Conservation (phyloP, 2,888 invertebrate genomes). For the Chouioia cunea region DNA sequence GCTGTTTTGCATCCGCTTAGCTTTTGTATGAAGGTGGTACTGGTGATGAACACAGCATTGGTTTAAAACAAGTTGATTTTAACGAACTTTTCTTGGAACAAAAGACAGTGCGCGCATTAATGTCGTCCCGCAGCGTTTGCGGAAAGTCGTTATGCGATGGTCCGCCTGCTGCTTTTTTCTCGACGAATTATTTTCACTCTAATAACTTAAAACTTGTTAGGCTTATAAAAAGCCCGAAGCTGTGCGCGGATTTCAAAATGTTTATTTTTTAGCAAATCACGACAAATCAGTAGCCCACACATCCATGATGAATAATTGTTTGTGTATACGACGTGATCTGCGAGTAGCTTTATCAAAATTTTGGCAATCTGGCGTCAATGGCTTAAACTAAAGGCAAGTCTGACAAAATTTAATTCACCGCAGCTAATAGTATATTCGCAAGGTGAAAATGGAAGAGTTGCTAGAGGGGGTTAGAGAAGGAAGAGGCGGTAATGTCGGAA, state of each 20-base stretch:
- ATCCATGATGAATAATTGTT: neutral
- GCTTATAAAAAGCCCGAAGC: too few relatives aligned
- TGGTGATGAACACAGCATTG: neutral
- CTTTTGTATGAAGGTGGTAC: too few relatives aligned
- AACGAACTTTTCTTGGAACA: conserved; percentile 34
- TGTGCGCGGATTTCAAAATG: too few relatives aligned
- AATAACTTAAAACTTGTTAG: conserved; percentile 11
- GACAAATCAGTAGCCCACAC: too few relatives aligned
- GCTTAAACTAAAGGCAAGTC: conserved; percentile 37
- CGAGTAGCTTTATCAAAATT: conserved; percentile 24
- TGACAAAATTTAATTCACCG: conserved; percentile 25
- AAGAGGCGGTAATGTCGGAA: conserved; percentile 30
- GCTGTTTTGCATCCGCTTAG: conserved; percentile 18
- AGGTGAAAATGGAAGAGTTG: conserved; percentile 18
- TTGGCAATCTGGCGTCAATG: conserved; percentile 36
- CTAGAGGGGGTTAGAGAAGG: neutral
- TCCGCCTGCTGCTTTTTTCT: neutral
- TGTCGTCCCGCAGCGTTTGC: neutral
- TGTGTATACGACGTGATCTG: conserved; percentile 7
- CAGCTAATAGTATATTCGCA: conserved; percentile 33
- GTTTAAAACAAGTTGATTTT: conserved; percentile 37
- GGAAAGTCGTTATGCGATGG: conserved; percentile 1
- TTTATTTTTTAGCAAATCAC: too few relatives aligned
- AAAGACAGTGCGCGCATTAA: conserved; percentile 13
- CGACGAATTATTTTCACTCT: conserved; percentile 32